Evolutionary conservation across 1,140 invertebrate species (phyloP).

Genomic region (Drosophila sturtevanti): DNA sequence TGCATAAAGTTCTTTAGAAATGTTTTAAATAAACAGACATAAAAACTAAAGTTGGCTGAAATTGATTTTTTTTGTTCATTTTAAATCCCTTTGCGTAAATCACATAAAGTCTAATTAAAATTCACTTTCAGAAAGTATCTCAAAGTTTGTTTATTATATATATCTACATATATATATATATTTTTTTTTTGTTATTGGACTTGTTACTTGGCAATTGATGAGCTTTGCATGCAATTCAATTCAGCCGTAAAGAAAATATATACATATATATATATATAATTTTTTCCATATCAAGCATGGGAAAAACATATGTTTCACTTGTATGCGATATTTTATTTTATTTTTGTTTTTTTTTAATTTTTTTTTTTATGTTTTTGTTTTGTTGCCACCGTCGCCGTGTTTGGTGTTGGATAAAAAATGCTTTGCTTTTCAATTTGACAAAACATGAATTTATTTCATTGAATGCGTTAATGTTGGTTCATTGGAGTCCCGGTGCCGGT

Average conservation of each 20-base stretch:
- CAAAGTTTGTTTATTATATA: neutral
- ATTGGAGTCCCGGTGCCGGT: constrained; percentile 22
- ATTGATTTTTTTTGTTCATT: constrained; percentile 5
- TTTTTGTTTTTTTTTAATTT: neutral
- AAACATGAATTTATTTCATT: constrained; percentile 65
- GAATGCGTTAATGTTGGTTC: constrained; percentile 41
- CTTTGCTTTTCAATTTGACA: constrained; percentile 47
- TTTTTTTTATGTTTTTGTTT: neutral
- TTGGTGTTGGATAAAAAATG: constrained; percentile 33
- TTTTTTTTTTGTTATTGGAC: neutral
- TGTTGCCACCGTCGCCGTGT: constrained; percentile 13
- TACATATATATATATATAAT: constrained; percentile 4
- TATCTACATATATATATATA: no score
- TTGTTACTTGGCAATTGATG: constrained; percentile 26
- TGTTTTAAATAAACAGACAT: no score
- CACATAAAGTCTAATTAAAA: constrained; percentile 18
- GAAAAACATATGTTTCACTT: constrained; percentile 18
- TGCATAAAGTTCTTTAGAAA: neutral
- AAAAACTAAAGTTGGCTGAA: neutral
- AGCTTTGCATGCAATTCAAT: constrained; percentile 16
- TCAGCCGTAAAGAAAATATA: constrained; percentile 1
- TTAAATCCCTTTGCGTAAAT: neutral
- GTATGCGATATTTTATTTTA: constrained; percentile 23
- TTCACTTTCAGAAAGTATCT: constrained; percentile 1
- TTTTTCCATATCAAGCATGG: constrained; percentile 7